Conservation (phyloP, 2,797 vertebrate species). For the Champsocephalus esox region DNA sequence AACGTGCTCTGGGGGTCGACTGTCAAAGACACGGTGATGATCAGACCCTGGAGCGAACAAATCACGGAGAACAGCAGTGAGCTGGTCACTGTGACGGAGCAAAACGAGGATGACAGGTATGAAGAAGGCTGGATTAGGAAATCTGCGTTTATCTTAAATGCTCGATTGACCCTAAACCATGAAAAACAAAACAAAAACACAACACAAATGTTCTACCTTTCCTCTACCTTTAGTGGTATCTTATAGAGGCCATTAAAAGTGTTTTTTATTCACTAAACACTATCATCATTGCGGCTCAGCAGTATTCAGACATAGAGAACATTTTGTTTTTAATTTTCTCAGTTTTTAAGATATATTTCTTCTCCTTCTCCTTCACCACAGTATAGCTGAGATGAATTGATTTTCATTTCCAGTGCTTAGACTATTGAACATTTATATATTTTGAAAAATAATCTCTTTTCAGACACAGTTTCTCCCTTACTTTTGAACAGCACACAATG, state of each 20-base stretch:
- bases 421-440: neutral
- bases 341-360: neutral
- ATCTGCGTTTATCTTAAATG: neutral
- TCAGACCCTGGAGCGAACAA: constrained; percentile 81
- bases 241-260: neutral
- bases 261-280: neutral
- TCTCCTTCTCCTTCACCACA: neutral
- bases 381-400: neutral
- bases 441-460: neutral
- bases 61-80: constrained; percentile 54
- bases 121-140: constrained; percentile 1
- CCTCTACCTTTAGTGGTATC: neutral
- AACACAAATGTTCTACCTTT: neutral
- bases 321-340: neutral
- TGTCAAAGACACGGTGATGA: constrained; percentile 78
- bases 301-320: neutral
- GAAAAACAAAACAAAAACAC: neutral
- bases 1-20: constrained; percentile 88
- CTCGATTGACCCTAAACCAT: neutral
- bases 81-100: constrained; percentile 52
- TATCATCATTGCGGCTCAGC: neutral
- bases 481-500: neutral
- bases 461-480: neutral
- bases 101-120: constrained; percentile 75
- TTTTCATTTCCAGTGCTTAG: neutral